Conservation (phyloP, 2,113 vertebrate genomes). For the Electrona antarctica region DNA sequence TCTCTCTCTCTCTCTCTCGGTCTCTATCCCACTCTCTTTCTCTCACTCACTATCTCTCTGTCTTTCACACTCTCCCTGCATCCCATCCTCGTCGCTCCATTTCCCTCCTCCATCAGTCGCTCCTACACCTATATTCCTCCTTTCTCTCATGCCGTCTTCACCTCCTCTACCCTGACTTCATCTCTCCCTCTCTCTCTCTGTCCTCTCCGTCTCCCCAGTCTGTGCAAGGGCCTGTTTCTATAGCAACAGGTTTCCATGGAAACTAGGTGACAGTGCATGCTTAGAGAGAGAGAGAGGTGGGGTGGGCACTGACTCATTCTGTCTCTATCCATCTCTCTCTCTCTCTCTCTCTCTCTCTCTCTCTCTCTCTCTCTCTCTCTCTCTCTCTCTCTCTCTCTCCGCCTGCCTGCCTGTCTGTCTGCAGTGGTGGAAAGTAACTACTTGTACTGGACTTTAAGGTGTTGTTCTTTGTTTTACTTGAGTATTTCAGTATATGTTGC, state of each 20-base stretch:
- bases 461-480: too few species aligned
- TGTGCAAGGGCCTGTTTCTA: conserved; percentile 78
- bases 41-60: not conserved
- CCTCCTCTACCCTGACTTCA: not conserved
- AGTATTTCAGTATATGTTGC: too few species aligned
- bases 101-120: not conserved
- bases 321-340: not conserved
- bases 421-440: too few species aligned
- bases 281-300: conserved; percentile 38
- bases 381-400: too few species aligned
- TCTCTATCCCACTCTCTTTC: too few species aligned
- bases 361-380: too few species aligned
- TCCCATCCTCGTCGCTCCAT: not conserved
- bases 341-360: not conserved
- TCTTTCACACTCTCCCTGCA: not conserved
- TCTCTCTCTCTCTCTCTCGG: too few species aligned
- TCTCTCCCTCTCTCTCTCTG: conserved; percentile 27
- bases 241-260: conserved; percentile 83
- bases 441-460: too few species aligned
- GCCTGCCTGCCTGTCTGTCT: too few species aligned
- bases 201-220: conserved; percentile 60
- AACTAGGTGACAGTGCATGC: conserved; percentile 80
- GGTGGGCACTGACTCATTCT: conserved; percentile 48
- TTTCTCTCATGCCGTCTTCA: not conserved
- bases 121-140: too few species aligned